Evolutionary conservation across 1,140 invertebrate species (phyloP).

Genomic region (Aphidius gifuensis): DNA sequence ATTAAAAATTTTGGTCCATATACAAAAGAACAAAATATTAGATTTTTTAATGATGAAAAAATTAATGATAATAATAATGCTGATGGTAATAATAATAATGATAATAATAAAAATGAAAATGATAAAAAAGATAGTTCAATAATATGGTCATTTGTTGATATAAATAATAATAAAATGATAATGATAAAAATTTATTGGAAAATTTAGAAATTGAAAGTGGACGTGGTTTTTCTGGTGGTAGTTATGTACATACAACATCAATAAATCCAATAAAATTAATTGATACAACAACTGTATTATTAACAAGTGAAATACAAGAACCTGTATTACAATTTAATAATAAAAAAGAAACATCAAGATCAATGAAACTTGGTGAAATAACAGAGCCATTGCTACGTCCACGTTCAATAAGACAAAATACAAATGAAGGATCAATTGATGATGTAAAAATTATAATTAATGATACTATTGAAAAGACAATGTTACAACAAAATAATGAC

Average conservation of each 20-base stretch:
- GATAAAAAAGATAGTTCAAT: slow-evolving; percentile 24
- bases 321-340: slow-evolving; percentile 48
- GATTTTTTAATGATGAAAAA: slow-evolving; percentile 13
- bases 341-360: slow-evolving; percentile 54
- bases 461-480: not conserved
- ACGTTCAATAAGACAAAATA: slow-evolving; percentile 46
- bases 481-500: slow-evolving; percentile 22
- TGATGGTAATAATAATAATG: slow-evolving; percentile 10
- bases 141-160: slow-evolving; percentile 43
- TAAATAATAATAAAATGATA: slow-evolving; percentile 36
- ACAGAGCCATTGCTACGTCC: slow-evolving; percentile 69
- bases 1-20: slow-evolving; percentile 45
- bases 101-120: slow-evolving; percentile 10
- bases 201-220: slow-evolving; percentile 37
- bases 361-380: slow-evolving; percentile 61
- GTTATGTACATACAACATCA: slow-evolving; percentile 27
- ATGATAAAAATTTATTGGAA: slow-evolving; percentile 38
- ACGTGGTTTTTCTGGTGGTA: slow-evolving; percentile 34
- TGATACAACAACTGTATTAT: slow-evolving; percentile 27
- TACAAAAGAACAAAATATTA: slow-evolving; percentile 44
- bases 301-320: slow-evolving; percentile 50
- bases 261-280: slow-evolving; percentile 2
- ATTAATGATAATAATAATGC: slow-evolving; percentile 5
- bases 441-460: not conserved
- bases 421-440: slow-evolving; percentile 11